A percentile compares a stretch with the other conserved stretches of the same genome.
phyloP scores from a whole-genome alignment of 1,140 invertebrate genomes.

The Drosophila mauritiana region DNA sequence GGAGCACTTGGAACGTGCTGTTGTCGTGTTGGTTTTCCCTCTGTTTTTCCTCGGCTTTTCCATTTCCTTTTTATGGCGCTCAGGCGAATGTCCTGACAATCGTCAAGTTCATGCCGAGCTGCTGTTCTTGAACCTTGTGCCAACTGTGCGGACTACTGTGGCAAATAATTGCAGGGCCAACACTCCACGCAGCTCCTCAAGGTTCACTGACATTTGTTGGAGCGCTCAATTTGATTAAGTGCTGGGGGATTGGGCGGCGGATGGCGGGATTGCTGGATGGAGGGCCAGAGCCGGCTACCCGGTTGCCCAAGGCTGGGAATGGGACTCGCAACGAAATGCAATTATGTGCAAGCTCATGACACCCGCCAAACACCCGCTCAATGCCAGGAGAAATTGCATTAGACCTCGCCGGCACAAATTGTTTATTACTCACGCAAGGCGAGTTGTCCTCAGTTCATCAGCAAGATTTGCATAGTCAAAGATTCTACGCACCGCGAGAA shows the following conservation, averaged over 20 bases:
- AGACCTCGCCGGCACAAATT: constrained; percentile 39
- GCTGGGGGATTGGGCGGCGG: constrained; percentile 24
- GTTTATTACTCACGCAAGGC: constrained; percentile 39
- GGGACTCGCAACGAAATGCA: constrained; percentile 67
- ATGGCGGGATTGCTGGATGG: too few species aligned
- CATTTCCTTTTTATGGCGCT: constrained; percentile 17
- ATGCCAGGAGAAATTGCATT: constrained; percentile 71
- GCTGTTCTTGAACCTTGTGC: constrained; percentile 75
- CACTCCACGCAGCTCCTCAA: constrained; percentile 40
- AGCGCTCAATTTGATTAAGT: constrained; percentile 79
- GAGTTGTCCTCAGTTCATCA: constrained; percentile 33
- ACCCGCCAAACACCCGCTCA: constrained; percentile 41
- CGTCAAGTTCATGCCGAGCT: constrained; percentile 67
- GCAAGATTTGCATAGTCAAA: constrained; percentile 53
- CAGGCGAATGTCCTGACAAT: constrained; percentile 77
- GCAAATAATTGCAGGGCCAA: constrained; percentile 69
- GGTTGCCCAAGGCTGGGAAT: constrained; percentile 29
- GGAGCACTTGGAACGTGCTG: constrained; percentile 53
- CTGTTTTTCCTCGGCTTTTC: constrained; percentile 22
- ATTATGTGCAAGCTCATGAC: constrained; percentile 66
- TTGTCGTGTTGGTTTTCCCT: constrained; percentile 38
- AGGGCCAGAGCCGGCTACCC: not conserved
- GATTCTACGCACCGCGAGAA: constrained; percentile 5
- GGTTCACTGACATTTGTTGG: constrained; percentile 74
- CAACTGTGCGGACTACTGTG: constrained; percentile 57